Evolutionary conservation across 2,113 vertebrate genomes (phyloP).

Genomic region (Tetrao urogallus): DNA sequence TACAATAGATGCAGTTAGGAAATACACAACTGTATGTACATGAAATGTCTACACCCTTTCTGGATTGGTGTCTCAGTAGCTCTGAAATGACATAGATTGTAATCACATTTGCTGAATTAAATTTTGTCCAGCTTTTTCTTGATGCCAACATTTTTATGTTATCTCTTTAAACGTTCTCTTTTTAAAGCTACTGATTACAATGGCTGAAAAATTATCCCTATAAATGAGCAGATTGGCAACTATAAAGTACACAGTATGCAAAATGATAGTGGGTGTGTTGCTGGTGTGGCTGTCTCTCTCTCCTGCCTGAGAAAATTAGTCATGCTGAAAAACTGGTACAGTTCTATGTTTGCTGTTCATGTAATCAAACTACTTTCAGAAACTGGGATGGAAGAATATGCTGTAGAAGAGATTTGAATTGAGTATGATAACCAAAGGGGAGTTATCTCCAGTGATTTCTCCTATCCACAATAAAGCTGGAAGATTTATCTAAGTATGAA

Average conservation of each 20-base stretch:
- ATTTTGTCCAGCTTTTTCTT: background rate
- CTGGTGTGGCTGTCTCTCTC: constrained; percentile 47
- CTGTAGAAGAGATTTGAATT: background rate
- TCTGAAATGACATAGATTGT: background rate
- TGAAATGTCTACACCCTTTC: background rate
- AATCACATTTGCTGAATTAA: background rate
- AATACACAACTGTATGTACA: background rate
- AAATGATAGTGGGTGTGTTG: constrained; percentile 27
- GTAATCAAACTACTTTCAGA: background rate
- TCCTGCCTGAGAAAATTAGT: constrained; percentile 1
- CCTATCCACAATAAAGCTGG: background rate
- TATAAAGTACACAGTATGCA: constrained; percentile 50
- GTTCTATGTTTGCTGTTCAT: background rate
- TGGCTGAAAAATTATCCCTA: background rate
- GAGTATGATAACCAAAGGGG: background rate
- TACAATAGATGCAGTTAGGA: background rate
- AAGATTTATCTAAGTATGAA: background rate
- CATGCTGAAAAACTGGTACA: constrained; percentile 55
- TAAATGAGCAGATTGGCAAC: constrained; percentile 45
- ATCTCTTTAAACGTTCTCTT: background rate
- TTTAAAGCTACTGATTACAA: constrained; percentile 19
- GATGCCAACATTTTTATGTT: background rate
- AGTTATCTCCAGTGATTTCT: background rate
- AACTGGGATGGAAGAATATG: background rate
- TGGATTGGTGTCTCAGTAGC: background rate